Conservation (phyloP, 2,888 invertebrate genomes). For the Habroteleia sp. region DNA sequence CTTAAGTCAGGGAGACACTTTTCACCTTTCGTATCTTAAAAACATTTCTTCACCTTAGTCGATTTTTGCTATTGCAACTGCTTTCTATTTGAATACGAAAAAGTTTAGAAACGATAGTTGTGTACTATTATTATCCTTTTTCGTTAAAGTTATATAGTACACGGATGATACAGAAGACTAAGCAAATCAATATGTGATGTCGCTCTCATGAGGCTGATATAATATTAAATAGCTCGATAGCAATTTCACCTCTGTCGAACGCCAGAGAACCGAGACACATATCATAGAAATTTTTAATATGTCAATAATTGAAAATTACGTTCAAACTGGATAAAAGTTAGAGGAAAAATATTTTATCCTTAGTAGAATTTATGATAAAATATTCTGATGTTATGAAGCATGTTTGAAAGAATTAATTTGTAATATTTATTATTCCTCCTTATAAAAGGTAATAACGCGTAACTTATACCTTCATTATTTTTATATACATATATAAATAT, state of each 20-base stretch:
- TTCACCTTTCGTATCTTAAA: conserved; percentile 39
- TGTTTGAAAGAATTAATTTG: no score
- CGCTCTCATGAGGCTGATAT: conserved; percentile 24
- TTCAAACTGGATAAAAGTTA: conserved; percentile 8
- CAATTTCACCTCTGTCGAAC: conserved; percentile 28
- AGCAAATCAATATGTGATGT: conserved; percentile 46
- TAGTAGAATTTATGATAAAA: no score
- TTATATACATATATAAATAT: no score
- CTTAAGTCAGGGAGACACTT: conserved; percentile 41
- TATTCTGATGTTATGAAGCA: no score
- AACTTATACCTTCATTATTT: no score
- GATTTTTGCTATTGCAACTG: conserved; percentile 37
- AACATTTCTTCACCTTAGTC: conserved; percentile 46
- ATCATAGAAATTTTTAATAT: conserved; percentile 27
- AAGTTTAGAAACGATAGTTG: conserved; percentile 60
- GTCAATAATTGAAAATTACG: conserved; percentile 33
- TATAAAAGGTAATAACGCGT: no score
- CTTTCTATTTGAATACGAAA: conserved; percentile 44
- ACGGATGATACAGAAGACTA: conserved; percentile 37
- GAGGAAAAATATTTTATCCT: no score
- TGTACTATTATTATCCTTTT: conserved; percentile 52
- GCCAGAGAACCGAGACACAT: conserved; percentile 1
- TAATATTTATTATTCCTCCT: no score
- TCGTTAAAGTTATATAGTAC: conserved; percentile 32
- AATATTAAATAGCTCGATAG: conserved; percentile 40